Percentiles rank a stretch among this genome's conserved stretches.
These are phyloP conservation scores for Bergia sp. DNA, from an alignment of 92 coral and sea anemone species.

Conservation along the genomic window DNA sequence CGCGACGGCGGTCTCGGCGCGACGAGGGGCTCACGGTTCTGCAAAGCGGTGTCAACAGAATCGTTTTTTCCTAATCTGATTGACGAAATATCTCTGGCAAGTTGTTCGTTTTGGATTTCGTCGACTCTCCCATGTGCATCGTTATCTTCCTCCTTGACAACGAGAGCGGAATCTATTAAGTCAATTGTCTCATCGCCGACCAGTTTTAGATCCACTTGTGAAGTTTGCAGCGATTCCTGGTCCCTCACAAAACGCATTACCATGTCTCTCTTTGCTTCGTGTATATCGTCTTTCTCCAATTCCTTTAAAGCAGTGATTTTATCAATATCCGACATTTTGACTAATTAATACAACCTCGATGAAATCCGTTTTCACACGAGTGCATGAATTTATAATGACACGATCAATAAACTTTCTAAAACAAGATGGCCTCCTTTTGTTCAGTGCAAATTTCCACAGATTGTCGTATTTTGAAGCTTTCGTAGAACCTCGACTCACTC, in stretches of 20 bases:
- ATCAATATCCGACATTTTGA: slow-evolving; percentile 31
- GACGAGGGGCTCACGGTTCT: background rate
- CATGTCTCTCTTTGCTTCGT: slow-evolving; percentile 76
- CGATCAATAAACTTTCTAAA: slow-evolving; percentile 27
- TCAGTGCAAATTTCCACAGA: background rate
- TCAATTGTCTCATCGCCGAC: slow-evolving; percentile 89
- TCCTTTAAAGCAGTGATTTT: slow-evolving; percentile 48
- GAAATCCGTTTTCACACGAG: slow-evolving; percentile 30
- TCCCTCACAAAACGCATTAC: slow-evolving; percentile 92
- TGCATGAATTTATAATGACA: slow-evolving; percentile 35
- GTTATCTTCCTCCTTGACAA: slow-evolving; percentile 61
- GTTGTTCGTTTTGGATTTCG: slow-evolving; percentile 4
- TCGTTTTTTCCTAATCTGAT: slow-evolving; percentile 14
- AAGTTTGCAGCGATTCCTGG: slow-evolving; percentile 91
- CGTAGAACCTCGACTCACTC: background rate
- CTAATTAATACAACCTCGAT: slow-evolving; percentile 16
- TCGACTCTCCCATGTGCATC: slow-evolving; percentile 30
- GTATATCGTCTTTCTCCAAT: slow-evolving; percentile 55
- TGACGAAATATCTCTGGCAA: slow-evolving; percentile 28
- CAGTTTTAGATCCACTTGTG: slow-evolving; percentile 79
- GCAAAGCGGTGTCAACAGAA: background rate
- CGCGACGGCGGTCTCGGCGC: slow-evolving; percentile 25
- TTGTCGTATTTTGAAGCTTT: background rate
- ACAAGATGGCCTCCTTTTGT: slow-evolving; percentile 28
- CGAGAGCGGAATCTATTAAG: slow-evolving; percentile 80